These are phyloP conservation scores for Rapana venosa DNA, from an alignment of 2,888 invertebrate genomes.

Conservation along the genomic window DNA sequence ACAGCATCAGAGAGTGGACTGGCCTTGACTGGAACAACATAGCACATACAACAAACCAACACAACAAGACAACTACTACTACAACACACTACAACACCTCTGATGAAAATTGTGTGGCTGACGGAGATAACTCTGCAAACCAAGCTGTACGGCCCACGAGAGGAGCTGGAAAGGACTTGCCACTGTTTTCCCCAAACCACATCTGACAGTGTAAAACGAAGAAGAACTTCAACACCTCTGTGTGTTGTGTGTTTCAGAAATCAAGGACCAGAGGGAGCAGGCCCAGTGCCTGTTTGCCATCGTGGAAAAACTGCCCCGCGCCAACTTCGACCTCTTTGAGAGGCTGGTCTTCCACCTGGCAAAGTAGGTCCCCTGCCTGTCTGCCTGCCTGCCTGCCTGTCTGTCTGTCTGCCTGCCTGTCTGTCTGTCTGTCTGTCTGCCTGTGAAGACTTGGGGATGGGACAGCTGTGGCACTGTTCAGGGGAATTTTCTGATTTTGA, in stretches of 20 bases:
- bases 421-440: background rate
- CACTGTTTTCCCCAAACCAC: too few species aligned
- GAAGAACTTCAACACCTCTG: background rate
- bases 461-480: background rate
- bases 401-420: background rate
- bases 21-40: too few species aligned
- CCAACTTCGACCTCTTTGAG: constrained; percentile 94
- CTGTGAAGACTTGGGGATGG: background rate
- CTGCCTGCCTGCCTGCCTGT: background rate
- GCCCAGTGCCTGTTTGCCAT: constrained; percentile 91
- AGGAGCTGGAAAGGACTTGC: too few species aligned
- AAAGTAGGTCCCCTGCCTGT: constrained; percentile 78
- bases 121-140: too few species aligned
- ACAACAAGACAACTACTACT: too few species aligned
- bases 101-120: too few species aligned
- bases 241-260: constrained; percentile 80
- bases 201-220: too few species aligned
- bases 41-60: too few species aligned
- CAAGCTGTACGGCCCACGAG: too few species aligned
- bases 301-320: constrained; percentile 91
- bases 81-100: too few species aligned
- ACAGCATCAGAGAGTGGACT: too few species aligned
- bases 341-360: constrained; percentile 94
- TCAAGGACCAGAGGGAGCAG: constrained; percentile 89
- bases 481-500: background rate